These are phyloP conservation scores for Oxyruncus cristatus DNA, from an alignment of 2,113 vertebrate genomes.

Conservation along the genomic window DNA sequence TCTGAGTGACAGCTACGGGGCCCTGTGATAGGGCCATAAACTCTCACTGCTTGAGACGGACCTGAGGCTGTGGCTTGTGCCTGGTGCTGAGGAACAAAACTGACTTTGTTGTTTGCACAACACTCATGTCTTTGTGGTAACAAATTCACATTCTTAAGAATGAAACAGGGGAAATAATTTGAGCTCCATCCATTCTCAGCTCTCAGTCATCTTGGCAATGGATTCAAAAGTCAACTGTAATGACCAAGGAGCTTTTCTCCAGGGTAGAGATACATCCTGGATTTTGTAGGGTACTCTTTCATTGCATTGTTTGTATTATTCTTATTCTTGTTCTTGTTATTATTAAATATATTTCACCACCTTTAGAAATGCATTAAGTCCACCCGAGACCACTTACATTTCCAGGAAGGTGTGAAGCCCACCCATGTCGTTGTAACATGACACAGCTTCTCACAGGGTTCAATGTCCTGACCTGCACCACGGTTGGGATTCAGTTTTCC, in stretches of 20 bases:
- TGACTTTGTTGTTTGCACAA: neutral
- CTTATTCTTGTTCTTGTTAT: neutral
- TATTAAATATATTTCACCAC: neutral
- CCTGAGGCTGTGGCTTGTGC: neutral
- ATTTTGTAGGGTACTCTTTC: neutral
- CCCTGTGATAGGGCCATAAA: neutral
- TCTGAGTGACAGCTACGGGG: accelerated
- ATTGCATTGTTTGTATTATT: neutral
- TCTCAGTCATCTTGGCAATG: neutral
- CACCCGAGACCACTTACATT: neutral
- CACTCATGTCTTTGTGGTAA: neutral
- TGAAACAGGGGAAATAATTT: neutral
- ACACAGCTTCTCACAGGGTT: neutral
- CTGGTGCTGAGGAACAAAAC: neutral
- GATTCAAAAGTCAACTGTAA: neutral
- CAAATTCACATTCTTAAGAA: neutral
- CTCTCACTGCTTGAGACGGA: neutral
- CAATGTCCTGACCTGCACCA: neutral
- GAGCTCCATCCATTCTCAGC: neutral
- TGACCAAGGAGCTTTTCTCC: neutral
- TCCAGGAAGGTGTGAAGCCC: neutral
- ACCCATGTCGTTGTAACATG: neutral
- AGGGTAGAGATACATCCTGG: neutral
- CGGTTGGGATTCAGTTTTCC: neutral
- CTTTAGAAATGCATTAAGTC: neutral